A percentile compares a stretch with the other conserved stretches of the same genome.
Conservation (phyloP, 2,888 invertebrate species). For the Rotaria macrura region DNA sequence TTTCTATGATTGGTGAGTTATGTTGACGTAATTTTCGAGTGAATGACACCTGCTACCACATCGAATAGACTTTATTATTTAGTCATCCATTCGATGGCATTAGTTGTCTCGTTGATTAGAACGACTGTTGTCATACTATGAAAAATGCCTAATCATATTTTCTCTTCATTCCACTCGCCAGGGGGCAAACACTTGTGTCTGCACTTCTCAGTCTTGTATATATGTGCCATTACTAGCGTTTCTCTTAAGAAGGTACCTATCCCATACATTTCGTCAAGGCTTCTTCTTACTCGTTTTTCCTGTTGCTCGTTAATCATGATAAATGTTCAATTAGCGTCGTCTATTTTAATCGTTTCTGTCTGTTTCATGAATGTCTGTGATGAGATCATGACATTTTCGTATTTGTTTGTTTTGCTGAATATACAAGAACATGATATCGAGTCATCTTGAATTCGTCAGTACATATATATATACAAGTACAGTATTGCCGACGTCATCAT, state of each 20-base stretch:
- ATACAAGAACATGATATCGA: slow-evolving; percentile 5
- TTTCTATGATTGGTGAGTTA: background rate
- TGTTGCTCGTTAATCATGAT: background rate
- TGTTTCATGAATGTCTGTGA: background rate
- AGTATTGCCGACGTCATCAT: background rate
- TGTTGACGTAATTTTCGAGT: background rate
- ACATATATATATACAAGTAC: background rate
- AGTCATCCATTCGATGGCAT: background rate
- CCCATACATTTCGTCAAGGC: background rate
- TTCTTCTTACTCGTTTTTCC: background rate
- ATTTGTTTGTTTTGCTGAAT: background rate
- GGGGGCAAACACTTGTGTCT: slow-evolving; percentile 15
- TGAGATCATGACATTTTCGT: background rate
- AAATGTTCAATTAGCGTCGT: background rate
- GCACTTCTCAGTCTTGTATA: background rate
- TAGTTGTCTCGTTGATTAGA: background rate
- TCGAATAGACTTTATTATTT: background rate
- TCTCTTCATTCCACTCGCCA: background rate
- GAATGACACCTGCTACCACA: background rate
- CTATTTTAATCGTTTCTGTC: background rate
- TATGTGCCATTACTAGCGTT: background rate
- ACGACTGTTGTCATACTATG: background rate
- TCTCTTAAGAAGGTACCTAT: background rate
- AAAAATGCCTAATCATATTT: slow-evolving; percentile 8
- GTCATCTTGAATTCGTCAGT: background rate